Evolutionary conservation across 1,140 invertebrate species (phyloP).

Genomic region (Globodera rostochiensis): DNA sequence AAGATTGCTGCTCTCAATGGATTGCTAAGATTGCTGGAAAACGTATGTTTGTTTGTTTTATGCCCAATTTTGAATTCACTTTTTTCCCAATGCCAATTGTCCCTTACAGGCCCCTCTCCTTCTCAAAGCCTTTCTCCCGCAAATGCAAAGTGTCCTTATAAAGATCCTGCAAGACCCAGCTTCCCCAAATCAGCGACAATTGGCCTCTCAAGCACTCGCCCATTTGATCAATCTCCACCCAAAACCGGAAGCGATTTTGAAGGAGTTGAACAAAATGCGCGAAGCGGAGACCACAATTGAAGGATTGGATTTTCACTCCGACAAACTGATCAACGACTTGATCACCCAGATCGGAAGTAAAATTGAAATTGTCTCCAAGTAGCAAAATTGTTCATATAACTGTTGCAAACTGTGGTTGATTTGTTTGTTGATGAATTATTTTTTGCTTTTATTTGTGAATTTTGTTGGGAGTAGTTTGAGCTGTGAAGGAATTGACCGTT

Average conservation of each 20-base stretch:
- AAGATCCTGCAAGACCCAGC: slow-evolving; percentile 56
- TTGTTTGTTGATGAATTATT: slow-evolving; percentile 9
- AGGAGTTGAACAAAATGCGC: slow-evolving; percentile 52
- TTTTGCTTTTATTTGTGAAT: background rate
- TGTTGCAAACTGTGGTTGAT: background rate
- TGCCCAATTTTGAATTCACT: slow-evolving; percentile 22
- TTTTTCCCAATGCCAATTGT: background rate
- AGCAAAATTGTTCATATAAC: background rate
- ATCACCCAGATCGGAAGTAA: slow-evolving; percentile 5
- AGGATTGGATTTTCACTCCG: slow-evolving; percentile 14
- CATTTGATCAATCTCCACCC: slow-evolving; percentile 39
- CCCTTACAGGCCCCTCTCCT: slow-evolving; percentile 78
- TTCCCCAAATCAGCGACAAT: slow-evolving; percentile 42
- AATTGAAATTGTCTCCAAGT: background rate
- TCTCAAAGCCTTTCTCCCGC: slow-evolving; percentile 94
- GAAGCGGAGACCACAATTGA: slow-evolving; percentile 1
- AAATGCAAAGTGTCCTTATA: slow-evolving; percentile 94
- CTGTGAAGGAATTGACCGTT: too few species aligned
- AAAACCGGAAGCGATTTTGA: slow-evolving; percentile 53
- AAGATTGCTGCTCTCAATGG: slow-evolving; percentile 95
- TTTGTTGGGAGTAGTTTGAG: background rate
- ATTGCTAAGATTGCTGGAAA: slow-evolving; percentile 83
- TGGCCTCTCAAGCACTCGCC: slow-evolving; percentile 41
- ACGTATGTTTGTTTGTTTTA: slow-evolving; percentile 69
- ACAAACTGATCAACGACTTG: slow-evolving; percentile 27